A percentile compares a stretch with the other conserved stretches of the same genome.
Evolutionary conservation across 2,888 invertebrate species (phyloP).

Genomic region (Ophraella communa): DNA sequence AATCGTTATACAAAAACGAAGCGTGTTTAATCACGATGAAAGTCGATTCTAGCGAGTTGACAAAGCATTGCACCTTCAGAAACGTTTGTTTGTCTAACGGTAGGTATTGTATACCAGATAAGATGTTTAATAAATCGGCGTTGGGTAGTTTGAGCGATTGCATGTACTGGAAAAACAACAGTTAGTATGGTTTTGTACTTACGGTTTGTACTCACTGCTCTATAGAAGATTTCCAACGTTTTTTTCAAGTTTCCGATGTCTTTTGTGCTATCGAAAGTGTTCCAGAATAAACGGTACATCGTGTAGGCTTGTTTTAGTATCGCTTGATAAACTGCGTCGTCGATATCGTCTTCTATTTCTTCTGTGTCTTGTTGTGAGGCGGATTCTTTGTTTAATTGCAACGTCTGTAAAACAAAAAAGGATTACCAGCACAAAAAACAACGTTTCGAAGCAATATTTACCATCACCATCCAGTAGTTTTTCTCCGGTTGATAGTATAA

Average conservation of each 20-base stretch:
- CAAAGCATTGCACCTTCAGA: conserved; percentile 88
- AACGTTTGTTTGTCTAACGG: conserved; percentile 89
- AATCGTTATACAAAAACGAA: conserved; percentile 89
- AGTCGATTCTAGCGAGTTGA: conserved; percentile 81
- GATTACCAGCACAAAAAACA: too few relatives aligned
- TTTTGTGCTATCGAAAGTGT: conserved; percentile 73
- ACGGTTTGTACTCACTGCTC: conserved; percentile 69
- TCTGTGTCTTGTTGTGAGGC: conserved; percentile 72
- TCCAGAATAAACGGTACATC: conserved; percentile 86
- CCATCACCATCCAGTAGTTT: conserved; percentile 91
- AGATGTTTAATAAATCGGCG: conserved; percentile 87
- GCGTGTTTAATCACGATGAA: conserved; percentile 81
- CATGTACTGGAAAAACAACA: conserved; percentile 82
- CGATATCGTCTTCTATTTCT: conserved; percentile 82
- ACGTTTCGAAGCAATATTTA: too few relatives aligned
- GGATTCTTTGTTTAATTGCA: conserved; percentile 80
- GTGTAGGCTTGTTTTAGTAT: conserved; percentile 78
- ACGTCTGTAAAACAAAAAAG: conserved; percentile 75
- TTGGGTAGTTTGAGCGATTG: conserved; percentile 73
- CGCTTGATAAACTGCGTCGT: conserved; percentile 75
- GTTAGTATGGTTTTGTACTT: too few relatives aligned
- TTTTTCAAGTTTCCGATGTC: conserved; percentile 68
- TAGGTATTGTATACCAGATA: conserved; percentile 91
- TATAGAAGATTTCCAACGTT: conserved; percentile 80
- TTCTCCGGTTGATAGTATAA: conserved; percentile 87